A percentile compares a stretch with the other conserved stretches of the same genome.
Conservation (phyloP, 2,797 vertebrate genomes). For the Bradypodion pumilum region DNA sequence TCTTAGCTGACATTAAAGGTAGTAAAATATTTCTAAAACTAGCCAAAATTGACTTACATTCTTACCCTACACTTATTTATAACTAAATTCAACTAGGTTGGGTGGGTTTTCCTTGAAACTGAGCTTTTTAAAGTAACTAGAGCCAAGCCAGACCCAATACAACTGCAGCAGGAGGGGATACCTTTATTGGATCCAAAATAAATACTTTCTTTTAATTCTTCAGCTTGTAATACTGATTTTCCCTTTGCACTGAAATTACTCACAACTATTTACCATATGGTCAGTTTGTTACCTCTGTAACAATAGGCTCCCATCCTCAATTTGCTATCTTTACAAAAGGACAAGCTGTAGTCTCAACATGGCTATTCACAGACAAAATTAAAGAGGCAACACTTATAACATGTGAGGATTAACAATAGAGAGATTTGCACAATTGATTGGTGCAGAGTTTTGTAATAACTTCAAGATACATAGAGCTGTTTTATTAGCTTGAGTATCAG, state of each 20-base stretch:
- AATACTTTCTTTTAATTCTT: not conserved
- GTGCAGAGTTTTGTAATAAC: not conserved
- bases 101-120: not conserved
- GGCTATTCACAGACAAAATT: not conserved
- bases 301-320: not conserved
- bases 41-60: no score
- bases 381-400: conserved; percentile 17
- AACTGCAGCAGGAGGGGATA: no score
- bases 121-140: not conserved
- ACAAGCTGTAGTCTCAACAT: conserved; percentile 10
- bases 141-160: not conserved
- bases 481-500: not conserved
- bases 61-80: not conserved
- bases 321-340: conserved; percentile 2
- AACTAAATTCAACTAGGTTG: not conserved
- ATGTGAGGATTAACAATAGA: not conserved
- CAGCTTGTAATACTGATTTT: not conserved
- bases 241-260: not conserved
- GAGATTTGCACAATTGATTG: conserved; percentile 12
- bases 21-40: no score
- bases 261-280: conserved; percentile 17
- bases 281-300: conserved; percentile 19
- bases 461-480: not conserved
- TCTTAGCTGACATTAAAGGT: not conserved
- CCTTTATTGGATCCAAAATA: no score